phyloP scores from a whole-genome alignment of 2,113 vertebrate genomes.

The Felis catus region F.catus_Fca126_mat1.0 CM031418.1:119051501-119052000 shows the following conservation, averaged over 20 bases:
- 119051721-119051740: slow-evolving; percentile 47
- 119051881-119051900: slow-evolving; percentile 8
- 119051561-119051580: slow-evolving; percentile 85
- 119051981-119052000: slow-evolving; percentile 20
- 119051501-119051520: slow-evolving; percentile 88
- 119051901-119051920: background rate
- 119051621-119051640: slow-evolving; percentile 73
- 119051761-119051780: slow-evolving; percentile 57
- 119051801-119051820: slow-evolving; percentile 44
- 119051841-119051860: slow-evolving; percentile 47
- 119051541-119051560: slow-evolving; percentile 89
- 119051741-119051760: slow-evolving; percentile 58
- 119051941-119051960: background rate
- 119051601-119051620: slow-evolving; percentile 75
- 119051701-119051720: slow-evolving; percentile 67
- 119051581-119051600: slow-evolving; percentile 84
- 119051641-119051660: slow-evolving; percentile 78
- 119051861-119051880: slow-evolving; percentile 53
- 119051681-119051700: slow-evolving; percentile 42
- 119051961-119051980: background rate
- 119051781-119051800: slow-evolving; percentile 24
- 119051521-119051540: slow-evolving; percentile 85
- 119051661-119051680: slow-evolving; percentile 18
- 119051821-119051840: slow-evolving; percentile 61
- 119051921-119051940: slow-evolving; percentile 32